Base-by-base conservation (phyloP, 2,113 vertebrate species). In the Camelus bactrianus region DNA sequence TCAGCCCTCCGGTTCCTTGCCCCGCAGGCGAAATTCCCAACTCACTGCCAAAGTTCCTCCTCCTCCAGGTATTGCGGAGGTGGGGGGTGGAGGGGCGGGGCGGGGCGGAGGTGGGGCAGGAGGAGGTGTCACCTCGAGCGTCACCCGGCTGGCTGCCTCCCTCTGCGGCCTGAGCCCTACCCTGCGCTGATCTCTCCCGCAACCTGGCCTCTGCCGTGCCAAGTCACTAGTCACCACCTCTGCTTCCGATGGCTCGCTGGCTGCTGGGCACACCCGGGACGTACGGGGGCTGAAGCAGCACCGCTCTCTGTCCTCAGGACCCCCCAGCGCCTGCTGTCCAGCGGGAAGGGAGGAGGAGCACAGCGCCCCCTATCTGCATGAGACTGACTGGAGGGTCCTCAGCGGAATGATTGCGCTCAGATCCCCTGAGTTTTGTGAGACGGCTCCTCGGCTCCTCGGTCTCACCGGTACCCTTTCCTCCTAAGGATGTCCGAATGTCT, bases 121-220 rank as follows among this genome's bases (percentile, higher is more conserved):
- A 54, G 80, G 73, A 54, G 80, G 73, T n/a, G 1, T 58, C 32
- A 11, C 46, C 50, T 19, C 20, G 3, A 30, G 52, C 67, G 19
- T 48, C 77, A 50, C 35, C 8, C 46, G 8, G 52, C 17, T 0
- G 0, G 32, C 62, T 22, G 22, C 19, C 70, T 75, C 48, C n/a
- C 62, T 52, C 69, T 32, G 73, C 35, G 16, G 4, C 35, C 54
- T 2, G 11, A 50, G 24, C 15, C 7, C 69, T 5, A 1, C 4
- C 17, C 13, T 0, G 8, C 10, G 3, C 30, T 12, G 16, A 20
- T 83, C 28, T 58, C 1, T 32, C 80, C 6, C 35, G 28, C 0
- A 8, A 48, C 13, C 16, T 10, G 19, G 8, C 56, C 42, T 62
- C 38, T 28, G 73, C 67, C 56, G n/a, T n/a, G n/a, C 22, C 62